Base-by-base conservation (phyloP, 2,888 invertebrate species). In the Cerastoderma edule region DNA sequence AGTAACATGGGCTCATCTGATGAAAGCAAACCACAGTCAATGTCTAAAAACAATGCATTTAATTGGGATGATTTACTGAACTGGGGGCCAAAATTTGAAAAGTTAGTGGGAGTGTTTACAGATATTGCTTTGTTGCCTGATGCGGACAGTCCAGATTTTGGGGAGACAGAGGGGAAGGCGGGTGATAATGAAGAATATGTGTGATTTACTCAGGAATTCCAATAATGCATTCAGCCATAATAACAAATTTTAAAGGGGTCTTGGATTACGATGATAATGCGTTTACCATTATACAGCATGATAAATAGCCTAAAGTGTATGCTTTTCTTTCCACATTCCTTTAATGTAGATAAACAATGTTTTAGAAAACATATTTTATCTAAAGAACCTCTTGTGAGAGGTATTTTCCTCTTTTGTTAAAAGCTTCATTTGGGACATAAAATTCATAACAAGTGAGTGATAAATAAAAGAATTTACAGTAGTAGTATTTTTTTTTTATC, bases 41-140 rank as follows among this genome's bases (percentile, higher is more conserved):
- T 85, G 63, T 46, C 74, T n/a, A 83, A 77, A 33, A 81, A 81
- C 95, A 89, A 96, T 96, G 65, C 96, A 4, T 94, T 98, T 60
- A 97, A 97, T 69, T 98, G 98, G 97, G 98, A 98, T 91, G 97
- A 98, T 91, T 94, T 98, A 83, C 94, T 98, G 72, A 98, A 98
- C 93, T 98, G 98, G 98, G 98, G 98, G 10, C 97, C 98, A 27
- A 98, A 97, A 93, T 98, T 98, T 93, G 97, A 98, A 93, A 97
- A 96, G 92, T 95, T 98, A 91, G 97, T 97, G 81, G 98, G 98
- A 32, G 98, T 98, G 64, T 98, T 98, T 91, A 97, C 97, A 94
- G 98, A 98, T 93, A 98, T 98, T 89, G 98, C 98, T 57, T 97
- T 98, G 93, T 93, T 98, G 86, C 98, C 98, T 3, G 98, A 98